Evolutionary conservation across 2,113 vertebrate genomes (phyloP).

Genomic region (Orientallactaga bullata): DNA sequence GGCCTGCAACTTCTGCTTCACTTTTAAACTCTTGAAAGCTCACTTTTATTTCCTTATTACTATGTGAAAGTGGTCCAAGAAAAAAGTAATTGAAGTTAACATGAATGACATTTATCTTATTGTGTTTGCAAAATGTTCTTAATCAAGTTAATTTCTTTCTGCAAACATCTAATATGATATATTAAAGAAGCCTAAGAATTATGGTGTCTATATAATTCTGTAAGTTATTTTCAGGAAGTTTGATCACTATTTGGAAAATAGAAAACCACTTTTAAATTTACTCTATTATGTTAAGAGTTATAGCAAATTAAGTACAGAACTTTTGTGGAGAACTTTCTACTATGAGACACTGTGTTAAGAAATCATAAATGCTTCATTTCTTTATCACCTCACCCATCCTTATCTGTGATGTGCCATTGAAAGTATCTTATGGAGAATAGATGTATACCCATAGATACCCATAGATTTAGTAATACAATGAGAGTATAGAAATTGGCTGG

Average conservation of each 20-base stretch:
- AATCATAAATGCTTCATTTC: neutral
- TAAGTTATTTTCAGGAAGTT: neutral
- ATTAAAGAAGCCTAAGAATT: neutral
- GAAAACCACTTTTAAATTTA: neutral
- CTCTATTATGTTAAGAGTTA: neutral
- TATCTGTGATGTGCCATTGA: no score
- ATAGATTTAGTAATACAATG: no score
- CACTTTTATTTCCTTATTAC: conserved; percentile 31
- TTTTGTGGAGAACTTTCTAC: neutral
- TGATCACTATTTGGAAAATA: neutral
- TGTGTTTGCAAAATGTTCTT: neutral
- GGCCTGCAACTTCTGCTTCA: conserved; percentile 43
- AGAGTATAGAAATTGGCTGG: no score
- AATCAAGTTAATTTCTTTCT: neutral
- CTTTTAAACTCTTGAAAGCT: conserved; percentile 56
- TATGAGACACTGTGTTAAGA: neutral
- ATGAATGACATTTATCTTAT: neutral
- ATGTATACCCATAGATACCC: no score
- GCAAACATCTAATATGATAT: neutral
- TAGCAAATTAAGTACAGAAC: neutral
- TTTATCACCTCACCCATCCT: neutral
- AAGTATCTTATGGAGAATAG: no score
- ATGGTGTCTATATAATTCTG: neutral
- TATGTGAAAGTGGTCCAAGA: neutral
- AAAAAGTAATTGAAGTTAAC: conserved; percentile 20